These are phyloP conservation scores for Dasyurus viverrinus DNA, from an alignment of 2,113 vertebrate species.

Conservation along the genomic window DNA sequence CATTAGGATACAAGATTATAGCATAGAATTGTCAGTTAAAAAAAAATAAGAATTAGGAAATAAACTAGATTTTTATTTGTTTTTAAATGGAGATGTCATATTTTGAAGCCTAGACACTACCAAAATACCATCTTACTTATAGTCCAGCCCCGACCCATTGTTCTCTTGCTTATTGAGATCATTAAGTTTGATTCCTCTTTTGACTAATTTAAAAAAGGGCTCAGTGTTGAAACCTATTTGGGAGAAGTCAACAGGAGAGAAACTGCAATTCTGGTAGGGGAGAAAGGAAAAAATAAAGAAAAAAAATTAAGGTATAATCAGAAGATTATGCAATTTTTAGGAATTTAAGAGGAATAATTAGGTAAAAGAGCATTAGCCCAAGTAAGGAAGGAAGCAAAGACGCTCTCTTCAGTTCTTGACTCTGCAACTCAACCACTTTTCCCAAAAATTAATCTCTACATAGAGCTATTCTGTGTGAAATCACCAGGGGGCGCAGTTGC, in stretches of 20 bases:
- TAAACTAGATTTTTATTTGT: not conserved
- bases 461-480: conserved; percentile 42
- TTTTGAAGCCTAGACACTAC: not conserved
- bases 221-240: not conserved
- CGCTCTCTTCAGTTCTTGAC: not conserved
- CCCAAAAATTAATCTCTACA: not conserved
- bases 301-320: conserved; percentile 20
- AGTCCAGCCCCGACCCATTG: not conserved
- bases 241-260: not conserved
- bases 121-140: conserved; percentile 1
- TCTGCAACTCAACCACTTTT: too few relatives aligned
- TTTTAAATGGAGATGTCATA: not conserved
- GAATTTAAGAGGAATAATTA: not conserved
- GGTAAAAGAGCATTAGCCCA: not conserved
- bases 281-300: conserved; percentile 11
- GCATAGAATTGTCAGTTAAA: not conserved
- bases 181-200: conserved; percentile 3
- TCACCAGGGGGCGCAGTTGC: conserved; percentile 45
- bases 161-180: conserved; percentile 14
- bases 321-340: not conserved
- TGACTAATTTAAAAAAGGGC: not conserved
- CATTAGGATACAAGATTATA: not conserved
- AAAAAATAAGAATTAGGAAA: not conserved
- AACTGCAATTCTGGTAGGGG: conserved; percentile 23
- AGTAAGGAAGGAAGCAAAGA: not conserved